Base-by-base conservation (phyloP, 2,797 vertebrate genomes). In the Liasis olivaceus region DNA sequence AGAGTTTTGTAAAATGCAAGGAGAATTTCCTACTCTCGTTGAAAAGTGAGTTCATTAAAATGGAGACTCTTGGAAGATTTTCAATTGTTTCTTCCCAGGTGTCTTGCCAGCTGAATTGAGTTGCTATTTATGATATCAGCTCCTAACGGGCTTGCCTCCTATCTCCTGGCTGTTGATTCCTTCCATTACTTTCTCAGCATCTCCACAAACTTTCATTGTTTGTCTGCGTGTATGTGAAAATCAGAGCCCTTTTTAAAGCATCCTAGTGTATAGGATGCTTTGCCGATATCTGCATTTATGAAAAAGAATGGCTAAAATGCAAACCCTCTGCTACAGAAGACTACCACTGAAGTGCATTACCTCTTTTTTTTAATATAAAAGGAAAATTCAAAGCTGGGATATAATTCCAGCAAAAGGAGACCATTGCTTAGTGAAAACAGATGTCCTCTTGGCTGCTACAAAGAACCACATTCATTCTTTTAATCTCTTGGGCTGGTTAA, bases 401-500 rank as follows among this genome's bases (percentile, higher is more conserved):
- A 28, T 0, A 1, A 36, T 89, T 95, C 93, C 77, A 87, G 47
- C 91, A 91, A 15, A 92, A 87, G 63, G 91, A 88, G n/a, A 69
- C 59, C 72, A 72, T 26, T 95, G 66, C 20, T 94, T 15, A 51
- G n/a, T 91, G 92, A 85, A 92, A 88, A 87, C 90, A 69, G 64
- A 12, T 17, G 92, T 94, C 60, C 88, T 95, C 69, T 69, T 88
- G 87, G 62, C 89, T 54, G 15, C 59, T 64, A 3, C 22, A 95
- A 92, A 2, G 90, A 92, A 77, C 62, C 69, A 26, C 81, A 24
- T 88, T 89, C 88, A 93, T 92, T 62, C 85, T 87, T 93, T 24
- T 88, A 58, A 31, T 94, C 54, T 42, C 7, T 86, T 62, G 90
- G 90, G 87, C 95, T 64, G 96, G 84, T 87, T 77, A 93, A 95